These are phyloP conservation scores for Bombus terrestris DNA, from an alignment of 1,140 invertebrate species.

Conservation along the genomic window DNA sequence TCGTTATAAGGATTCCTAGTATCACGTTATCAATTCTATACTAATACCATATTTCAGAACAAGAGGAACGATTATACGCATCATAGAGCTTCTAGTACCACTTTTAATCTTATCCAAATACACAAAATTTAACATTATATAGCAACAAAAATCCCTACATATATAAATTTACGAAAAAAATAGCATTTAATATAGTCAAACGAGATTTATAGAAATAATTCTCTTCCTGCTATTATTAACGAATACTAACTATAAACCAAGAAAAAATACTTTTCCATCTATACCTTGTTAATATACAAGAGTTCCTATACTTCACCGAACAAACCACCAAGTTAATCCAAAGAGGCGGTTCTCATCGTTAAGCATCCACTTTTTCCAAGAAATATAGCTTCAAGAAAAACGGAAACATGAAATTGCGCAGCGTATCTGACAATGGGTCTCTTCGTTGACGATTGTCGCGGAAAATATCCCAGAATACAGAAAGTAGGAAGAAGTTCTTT, in stretches of 20 bases:
- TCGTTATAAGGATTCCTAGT: too few relatives aligned
- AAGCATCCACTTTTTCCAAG: background rate
- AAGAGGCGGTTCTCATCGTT: slow-evolving; percentile 4
- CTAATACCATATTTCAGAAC: too few relatives aligned
- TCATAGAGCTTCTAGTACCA: too few relatives aligned
- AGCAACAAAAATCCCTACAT: too few relatives aligned
- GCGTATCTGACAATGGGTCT: slow-evolving; percentile 21
- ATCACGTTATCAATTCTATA: too few relatives aligned
- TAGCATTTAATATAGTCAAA: background rate
- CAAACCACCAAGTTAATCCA: background rate
- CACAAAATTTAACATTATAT: too few relatives aligned
- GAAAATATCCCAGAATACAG: background rate
- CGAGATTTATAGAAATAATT: too few relatives aligned
- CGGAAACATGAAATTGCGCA: slow-evolving; percentile 27
- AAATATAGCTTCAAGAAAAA: background rate
- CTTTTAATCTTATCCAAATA: too few relatives aligned
- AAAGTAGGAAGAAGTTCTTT: background rate
- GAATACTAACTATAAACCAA: background rate
- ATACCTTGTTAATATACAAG: background rate
- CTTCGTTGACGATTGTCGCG: background rate
- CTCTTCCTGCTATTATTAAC: too few relatives aligned
- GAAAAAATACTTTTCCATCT: background rate
- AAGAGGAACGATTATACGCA: too few relatives aligned
- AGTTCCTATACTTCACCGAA: background rate
- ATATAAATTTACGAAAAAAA: too few relatives aligned